Percentiles rank a stretch among this genome's conserved stretches.
Conservation (phyloP, 2,888 invertebrate genomes). For the Aethes cnicana region DNA sequence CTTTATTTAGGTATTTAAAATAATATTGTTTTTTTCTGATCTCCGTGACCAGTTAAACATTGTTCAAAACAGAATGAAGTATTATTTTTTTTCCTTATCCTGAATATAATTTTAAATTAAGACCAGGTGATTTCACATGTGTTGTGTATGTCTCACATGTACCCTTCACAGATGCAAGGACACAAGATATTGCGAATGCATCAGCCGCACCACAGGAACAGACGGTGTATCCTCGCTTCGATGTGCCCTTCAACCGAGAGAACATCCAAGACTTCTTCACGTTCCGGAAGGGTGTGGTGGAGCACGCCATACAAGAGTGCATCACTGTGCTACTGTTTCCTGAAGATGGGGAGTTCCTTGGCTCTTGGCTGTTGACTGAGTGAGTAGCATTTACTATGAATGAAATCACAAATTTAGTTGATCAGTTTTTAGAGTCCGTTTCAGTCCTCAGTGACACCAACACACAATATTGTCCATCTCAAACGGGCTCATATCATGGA, state of each 20-base stretch:
- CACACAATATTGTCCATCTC: no score
- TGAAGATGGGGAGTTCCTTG: constrained; percentile 87
- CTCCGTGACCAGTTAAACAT: no score
- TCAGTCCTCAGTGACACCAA: no score
- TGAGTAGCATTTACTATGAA: constrained; percentile 77
- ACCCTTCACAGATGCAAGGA: constrained; percentile 56
- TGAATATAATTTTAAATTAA: no score
- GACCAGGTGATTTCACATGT: neutral
- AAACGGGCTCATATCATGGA: no score
- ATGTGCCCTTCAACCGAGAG: constrained; percentile 74
- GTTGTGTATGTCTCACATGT: neutral
- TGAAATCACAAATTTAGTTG: no score
- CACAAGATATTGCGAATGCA: constrained; percentile 55
- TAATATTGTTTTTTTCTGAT: no score
- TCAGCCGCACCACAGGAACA: constrained; percentile 51
- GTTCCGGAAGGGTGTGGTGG: constrained; percentile 88
- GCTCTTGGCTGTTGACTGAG: constrained; percentile 92
- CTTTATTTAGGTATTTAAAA: no score
- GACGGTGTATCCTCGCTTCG: constrained; percentile 69
- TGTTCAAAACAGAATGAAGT: no score
- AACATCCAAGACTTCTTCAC: constrained; percentile 87
- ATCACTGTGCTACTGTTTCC: constrained; percentile 84
- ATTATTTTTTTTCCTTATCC: no score
- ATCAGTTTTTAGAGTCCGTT: no score
- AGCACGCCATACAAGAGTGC: constrained; percentile 87